phyloP scores from a whole-genome alignment of 2,888 invertebrate species.

The Tineola bisselliella region DNA sequence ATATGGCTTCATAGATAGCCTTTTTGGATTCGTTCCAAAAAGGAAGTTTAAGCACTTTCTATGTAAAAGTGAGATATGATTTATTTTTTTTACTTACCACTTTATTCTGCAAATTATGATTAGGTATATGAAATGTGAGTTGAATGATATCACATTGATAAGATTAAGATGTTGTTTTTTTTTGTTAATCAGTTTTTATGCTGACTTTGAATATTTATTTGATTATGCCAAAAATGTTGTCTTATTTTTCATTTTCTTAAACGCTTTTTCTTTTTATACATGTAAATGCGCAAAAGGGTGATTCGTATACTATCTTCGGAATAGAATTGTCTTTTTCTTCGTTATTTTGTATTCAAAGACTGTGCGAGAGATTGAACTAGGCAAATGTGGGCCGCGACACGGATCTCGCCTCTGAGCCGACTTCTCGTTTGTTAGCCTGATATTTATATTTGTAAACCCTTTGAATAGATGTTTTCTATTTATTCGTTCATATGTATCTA shows the following conservation, averaged over 20 bases:
- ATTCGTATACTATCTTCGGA: neutral
- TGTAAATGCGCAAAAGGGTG: neutral
- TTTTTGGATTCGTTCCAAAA: slow-evolving; percentile 5
- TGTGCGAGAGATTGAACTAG: slow-evolving; percentile 47
- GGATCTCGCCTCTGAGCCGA: slow-evolving; percentile 28
- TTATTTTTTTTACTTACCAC: too few species aligned
- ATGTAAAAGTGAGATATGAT: neutral
- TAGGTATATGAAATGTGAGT: neutral
- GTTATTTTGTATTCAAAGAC: slow-evolving; percentile 52
- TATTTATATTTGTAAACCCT: slow-evolving; percentile 3
- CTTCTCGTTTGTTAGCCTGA: neutral
- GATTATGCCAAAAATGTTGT: too few species aligned
- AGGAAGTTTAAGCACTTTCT: neutral
- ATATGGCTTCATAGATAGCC: neutral
- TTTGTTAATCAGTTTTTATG: neutral
- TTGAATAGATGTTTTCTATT: slow-evolving; percentile 19
- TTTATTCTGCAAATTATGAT: too few species aligned
- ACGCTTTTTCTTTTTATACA: neutral
- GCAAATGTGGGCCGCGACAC: slow-evolving; percentile 52
- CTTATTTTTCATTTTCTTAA: too few species aligned
- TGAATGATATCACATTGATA: neutral
- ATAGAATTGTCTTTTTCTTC: slow-evolving; percentile 16
- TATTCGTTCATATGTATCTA: slow-evolving; percentile 11
- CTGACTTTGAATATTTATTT: too few species aligned
- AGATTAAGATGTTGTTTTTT: neutral